Conservation (phyloP, 2,888 invertebrate genomes). For the Drosophila mayaguana region DNA sequence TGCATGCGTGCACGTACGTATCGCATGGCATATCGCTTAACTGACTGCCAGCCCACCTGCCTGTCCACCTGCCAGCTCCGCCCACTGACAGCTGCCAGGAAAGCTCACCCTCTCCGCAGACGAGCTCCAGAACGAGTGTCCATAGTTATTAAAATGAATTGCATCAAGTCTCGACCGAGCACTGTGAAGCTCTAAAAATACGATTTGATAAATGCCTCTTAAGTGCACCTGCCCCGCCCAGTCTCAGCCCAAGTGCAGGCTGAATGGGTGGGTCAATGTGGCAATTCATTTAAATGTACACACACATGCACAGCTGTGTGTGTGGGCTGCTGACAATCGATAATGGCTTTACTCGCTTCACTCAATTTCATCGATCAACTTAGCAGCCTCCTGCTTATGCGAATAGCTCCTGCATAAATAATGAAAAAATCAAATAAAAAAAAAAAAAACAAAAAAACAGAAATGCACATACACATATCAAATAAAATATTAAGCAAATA, state of each 20-base stretch:
- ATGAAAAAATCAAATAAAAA: no score
- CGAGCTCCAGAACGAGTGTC: not conserved
- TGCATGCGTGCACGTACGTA: not conserved
- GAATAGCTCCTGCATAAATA: no score
- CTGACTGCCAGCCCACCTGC: not conserved
- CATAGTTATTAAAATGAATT: not conserved
- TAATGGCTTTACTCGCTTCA: no score
- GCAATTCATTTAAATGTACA: not conserved
- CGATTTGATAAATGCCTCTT: slow-evolving; percentile 1
- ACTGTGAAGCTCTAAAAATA: not conserved
- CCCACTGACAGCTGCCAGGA: slow-evolving; percentile 17
- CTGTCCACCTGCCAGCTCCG: no score
- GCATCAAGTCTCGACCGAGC: not conserved
- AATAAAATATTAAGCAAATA: no score
- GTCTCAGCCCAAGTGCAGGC: no score
- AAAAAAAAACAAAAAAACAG: no score
- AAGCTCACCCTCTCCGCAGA: not conserved
- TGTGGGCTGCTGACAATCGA: no score
- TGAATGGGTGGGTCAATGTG: not conserved
- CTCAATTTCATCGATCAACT: no score
- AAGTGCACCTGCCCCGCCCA: not conserved
- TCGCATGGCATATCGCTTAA: slow-evolving; percentile 30
- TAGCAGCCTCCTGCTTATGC: no score
- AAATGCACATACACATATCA: no score
- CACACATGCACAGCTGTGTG: no score